Evolutionary conservation across 2,888 invertebrate species (phyloP).

Genomic region (Helleia helle): DNA sequence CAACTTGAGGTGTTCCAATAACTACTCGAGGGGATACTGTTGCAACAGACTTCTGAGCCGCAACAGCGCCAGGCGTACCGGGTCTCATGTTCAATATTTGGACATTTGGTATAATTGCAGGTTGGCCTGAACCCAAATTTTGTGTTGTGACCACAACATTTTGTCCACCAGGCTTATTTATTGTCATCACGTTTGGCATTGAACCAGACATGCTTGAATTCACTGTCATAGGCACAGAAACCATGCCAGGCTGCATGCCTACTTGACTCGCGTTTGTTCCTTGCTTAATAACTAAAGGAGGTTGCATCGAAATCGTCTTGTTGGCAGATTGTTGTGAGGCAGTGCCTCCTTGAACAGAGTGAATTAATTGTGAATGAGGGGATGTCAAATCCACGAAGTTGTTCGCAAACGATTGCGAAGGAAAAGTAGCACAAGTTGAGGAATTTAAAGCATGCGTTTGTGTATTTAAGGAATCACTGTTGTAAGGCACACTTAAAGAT

Average conservation of each 20-base stretch:
- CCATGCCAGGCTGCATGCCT: slow-evolving; percentile 70
- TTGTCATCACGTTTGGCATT: slow-evolving; percentile 77
- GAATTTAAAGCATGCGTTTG: slow-evolving; percentile 59
- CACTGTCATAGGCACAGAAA: slow-evolving; percentile 77
- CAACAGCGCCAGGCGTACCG: slow-evolving; percentile 74
- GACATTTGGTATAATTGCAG: slow-evolving; percentile 81
- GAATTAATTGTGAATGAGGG: slow-evolving; percentile 61
- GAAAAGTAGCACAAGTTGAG: slow-evolving; percentile 33
- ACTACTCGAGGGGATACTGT: slow-evolving; percentile 87
- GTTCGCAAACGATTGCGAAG: slow-evolving; percentile 77
- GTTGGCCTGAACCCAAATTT: slow-evolving; percentile 76
- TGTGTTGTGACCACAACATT: slow-evolving; percentile 73
- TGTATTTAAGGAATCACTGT: slow-evolving; percentile 70
- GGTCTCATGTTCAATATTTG: slow-evolving; percentile 90
- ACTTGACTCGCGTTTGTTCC: slow-evolving; percentile 46
- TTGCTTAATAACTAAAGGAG: slow-evolving; percentile 62
- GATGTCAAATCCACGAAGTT: slow-evolving; percentile 78
- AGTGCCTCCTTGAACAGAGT: slow-evolving; percentile 65
- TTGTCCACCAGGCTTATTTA: slow-evolving; percentile 74
- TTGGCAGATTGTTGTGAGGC: slow-evolving; percentile 33
- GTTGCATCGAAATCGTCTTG: slow-evolving; percentile 55
- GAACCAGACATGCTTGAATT: slow-evolving; percentile 73
- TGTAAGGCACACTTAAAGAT: slow-evolving; percentile 44
- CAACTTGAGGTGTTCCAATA: slow-evolving; percentile 86
- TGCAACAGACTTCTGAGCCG: slow-evolving; percentile 84